A percentile compares a stretch with the other conserved stretches of the same genome.
phyloP scores from a whole-genome alignment of 2,113 vertebrate species.

The Lutjanus erythropterus region DNA sequence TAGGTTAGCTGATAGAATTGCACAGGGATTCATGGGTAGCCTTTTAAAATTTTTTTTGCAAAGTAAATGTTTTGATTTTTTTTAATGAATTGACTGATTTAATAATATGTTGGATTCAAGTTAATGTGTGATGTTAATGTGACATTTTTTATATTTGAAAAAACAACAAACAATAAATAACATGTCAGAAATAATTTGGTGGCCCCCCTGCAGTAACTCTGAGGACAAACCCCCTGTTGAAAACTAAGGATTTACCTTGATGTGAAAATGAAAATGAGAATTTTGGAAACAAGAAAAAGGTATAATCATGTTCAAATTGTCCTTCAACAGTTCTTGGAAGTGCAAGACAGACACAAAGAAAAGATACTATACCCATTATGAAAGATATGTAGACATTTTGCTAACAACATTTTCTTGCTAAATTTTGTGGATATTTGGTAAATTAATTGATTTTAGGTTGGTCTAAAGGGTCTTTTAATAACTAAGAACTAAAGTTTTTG shows the following conservation, averaged over 20 bases:
- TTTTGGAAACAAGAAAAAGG: neutral
- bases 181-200: too few species aligned
- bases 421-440: neutral
- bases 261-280: neutral
- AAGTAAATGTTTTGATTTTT: too few species aligned
- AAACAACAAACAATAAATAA: too few species aligned
- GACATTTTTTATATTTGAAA: too few species aligned
- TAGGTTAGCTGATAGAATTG: too few species aligned
- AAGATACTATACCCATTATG: neutral
- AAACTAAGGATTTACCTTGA: neutral
- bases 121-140: too few species aligned
- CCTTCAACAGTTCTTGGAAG: neutral
- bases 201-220: too few species aligned
- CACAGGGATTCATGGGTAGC: too few species aligned
- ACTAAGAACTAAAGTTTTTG: neutral
- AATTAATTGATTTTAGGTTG: neutral
- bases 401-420: neutral
- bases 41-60: too few species aligned
- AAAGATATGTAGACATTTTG: neutral
- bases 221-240: too few species aligned
- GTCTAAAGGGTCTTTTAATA: neutral
- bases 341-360: neutral
- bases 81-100: too few species aligned
- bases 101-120: too few species aligned
- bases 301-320: neutral